Conservation (phyloP, 2,113 vertebrate species). For the Brachirus orientalis region DNA sequence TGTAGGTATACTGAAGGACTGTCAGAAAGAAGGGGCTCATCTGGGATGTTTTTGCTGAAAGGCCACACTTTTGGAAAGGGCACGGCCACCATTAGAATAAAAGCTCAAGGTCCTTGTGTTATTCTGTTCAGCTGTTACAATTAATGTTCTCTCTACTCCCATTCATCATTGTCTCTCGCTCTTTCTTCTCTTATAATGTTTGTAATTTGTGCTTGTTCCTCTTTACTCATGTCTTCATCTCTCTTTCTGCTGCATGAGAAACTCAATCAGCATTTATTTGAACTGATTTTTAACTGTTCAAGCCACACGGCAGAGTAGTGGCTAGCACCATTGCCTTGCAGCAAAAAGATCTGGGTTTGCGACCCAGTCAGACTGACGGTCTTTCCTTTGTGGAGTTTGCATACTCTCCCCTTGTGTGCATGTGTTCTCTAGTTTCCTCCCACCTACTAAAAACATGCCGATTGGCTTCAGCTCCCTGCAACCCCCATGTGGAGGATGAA, state of each 20-base stretch:
- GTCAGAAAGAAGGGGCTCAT: slow-evolving; percentile 61
- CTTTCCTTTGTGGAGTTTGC: too few relatives aligned
- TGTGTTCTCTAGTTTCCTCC: too few relatives aligned
- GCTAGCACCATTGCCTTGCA: too few relatives aligned
- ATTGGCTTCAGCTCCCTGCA: too few relatives aligned
- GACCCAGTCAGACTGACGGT: too few relatives aligned
- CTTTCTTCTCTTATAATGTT: slow-evolving; percentile 26
- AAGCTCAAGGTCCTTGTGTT: slow-evolving; percentile 61
- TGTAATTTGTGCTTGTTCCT: slow-evolving; percentile 21
- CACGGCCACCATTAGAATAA: slow-evolving; percentile 54
- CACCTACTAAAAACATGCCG: too few relatives aligned
- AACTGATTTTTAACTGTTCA: slow-evolving; percentile 42
- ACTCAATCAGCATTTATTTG: slow-evolving; percentile 1
- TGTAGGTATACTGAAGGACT: slow-evolving; percentile 63
- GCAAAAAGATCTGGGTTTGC: too few relatives aligned
- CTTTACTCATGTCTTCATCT: slow-evolving; percentile 25
- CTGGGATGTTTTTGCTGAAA: slow-evolving; percentile 52
- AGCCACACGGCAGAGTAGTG: too few relatives aligned
- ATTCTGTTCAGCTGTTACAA: slow-evolving; percentile 40
- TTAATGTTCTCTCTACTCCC: slow-evolving; percentile 52
- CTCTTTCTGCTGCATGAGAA: slow-evolving; percentile 18
- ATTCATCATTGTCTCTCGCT: slow-evolving; percentile 12
- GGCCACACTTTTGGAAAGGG: slow-evolving; percentile 66
- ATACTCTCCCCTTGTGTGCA: too few relatives aligned
- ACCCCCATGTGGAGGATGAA: too few relatives aligned